phyloP scores from a whole-genome alignment of 2,888 invertebrate genomes.

The Strigamia transsilvanica region DNA sequence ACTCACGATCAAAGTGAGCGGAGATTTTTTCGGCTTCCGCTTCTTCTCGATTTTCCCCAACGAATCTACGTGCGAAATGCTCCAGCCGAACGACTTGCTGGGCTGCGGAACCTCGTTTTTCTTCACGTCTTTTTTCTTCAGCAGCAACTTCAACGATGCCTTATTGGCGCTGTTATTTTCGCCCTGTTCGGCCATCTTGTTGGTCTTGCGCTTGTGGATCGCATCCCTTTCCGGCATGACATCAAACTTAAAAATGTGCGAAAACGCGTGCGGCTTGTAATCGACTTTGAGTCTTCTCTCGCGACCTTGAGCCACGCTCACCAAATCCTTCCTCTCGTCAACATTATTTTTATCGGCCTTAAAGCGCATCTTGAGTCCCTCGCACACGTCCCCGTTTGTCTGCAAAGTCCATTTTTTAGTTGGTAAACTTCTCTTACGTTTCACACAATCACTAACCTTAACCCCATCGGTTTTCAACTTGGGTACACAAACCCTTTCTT shows the following conservation, averaged over 20 bases:
- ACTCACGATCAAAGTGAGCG: neutral
- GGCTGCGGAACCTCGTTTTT: slow-evolving; percentile 55
- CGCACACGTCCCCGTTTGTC: slow-evolving; percentile 14
- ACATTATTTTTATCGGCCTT: slow-evolving; percentile 25
- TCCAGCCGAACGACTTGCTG: slow-evolving; percentile 41
- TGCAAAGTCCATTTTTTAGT: slow-evolving; percentile 41
- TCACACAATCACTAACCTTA: slow-evolving; percentile 39
- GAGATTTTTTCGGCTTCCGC: neutral
- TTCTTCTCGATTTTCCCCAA: neutral
- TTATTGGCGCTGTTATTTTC: neutral
- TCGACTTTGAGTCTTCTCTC: slow-evolving; percentile 48
- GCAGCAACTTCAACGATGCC: neutral
- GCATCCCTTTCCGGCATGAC: neutral
- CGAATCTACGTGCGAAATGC: neutral
- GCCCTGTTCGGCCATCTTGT: neutral
- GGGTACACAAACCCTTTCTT: slow-evolving; percentile 27
- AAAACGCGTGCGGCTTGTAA: slow-evolving; percentile 51
- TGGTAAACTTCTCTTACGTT: slow-evolving; percentile 17
- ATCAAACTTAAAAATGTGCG: slow-evolving; percentile 41
- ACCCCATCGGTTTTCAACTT: slow-evolving; percentile 11
- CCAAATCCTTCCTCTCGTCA: slow-evolving; percentile 36
- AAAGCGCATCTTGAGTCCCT: slow-evolving; percentile 23
- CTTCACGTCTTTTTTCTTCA: slow-evolving; percentile 35
- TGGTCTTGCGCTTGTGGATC: neutral
- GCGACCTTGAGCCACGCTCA: neutral